Base-by-base conservation (phyloP, 2,113 vertebrate genomes). In the Phaetusa simplex region DNA sequence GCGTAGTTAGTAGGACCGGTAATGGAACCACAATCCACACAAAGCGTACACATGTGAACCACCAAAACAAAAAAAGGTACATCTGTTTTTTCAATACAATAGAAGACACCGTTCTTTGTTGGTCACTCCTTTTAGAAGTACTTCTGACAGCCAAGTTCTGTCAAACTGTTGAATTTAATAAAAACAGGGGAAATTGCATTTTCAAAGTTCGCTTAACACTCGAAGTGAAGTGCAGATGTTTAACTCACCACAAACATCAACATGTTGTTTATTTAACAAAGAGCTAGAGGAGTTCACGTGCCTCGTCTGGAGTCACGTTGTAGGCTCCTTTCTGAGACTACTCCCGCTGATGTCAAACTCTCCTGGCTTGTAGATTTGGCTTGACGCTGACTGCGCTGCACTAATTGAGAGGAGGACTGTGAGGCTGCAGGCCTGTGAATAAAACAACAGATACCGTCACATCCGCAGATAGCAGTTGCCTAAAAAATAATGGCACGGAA, bases 231-330 rank as follows among this genome's bases (percentile, higher is more conserved):
- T 9, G 45, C 89, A 90, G 91, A 91, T 88, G 62, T 94, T 91
- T 58, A 45, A 58, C 56, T 94, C 22, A 38, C 59, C 42, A 19
- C 78, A 80, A 86, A 67, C 40, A 70, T 62, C 66, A 62, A 81
- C n/a, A 42, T 78, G 80, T 78, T 95, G 88, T 92, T 93, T 91
- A 95, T 90, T 86, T 94, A 71, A 67, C 69, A 69, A 76, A 56
- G 66, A 76, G 42, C 5, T 58, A 74, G 59, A 78, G 64, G 76
- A 78, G 50, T 58, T 66, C 45, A 2, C 6, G 32, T 47, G 47
- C 50, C 30, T 94, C 62, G 61, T 82, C 55, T 62, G 38, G 24
- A 70, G 40, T 42, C 71, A 83, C 21, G 0, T 15, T 24, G 11
- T 43, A 56, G 0, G 0, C n/a, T 56, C 27, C 76, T 69, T 89